Evolutionary conservation across 2,797 vertebrate species (phyloP), one percentile per base, ranked within the genome.

Genomic region (Hozukius guyotensis): DNA sequence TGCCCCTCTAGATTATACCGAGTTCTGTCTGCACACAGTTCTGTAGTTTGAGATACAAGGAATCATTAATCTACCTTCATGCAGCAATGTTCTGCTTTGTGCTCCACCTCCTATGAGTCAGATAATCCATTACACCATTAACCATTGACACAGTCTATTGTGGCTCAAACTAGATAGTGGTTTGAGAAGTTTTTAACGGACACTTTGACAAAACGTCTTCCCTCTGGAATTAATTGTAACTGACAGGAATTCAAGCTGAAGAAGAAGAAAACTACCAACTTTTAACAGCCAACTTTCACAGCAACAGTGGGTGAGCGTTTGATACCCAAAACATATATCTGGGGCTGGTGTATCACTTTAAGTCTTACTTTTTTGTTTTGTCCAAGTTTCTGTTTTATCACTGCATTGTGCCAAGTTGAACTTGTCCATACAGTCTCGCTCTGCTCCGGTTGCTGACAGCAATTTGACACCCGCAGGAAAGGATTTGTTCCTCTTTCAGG

Each of bases 401-500:
- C 20, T 25, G 20, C 20, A 65, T 14, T 67, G n/a, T 59, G 29
- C 46, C 22, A 60, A 55, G 69, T 31, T 75, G 62, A 79, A 72
- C 72, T 34, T 63, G 59, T 72, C 77, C 60, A 57, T 68, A 75
- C 38, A 66, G 12, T 72, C 53, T 79, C 13, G 13, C 60, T 84
- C 64, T 67, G 74, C 72, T 82, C 79, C 34, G 75, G 55, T 82
- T 77, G 68, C 76, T 64, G 71, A 14, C n/a, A 42, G 80, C n/a
- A 83, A 78, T 80, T 52, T 60, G 84, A 82, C 68, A 83, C 78
- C 59, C 22, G 29, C 31, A 10, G 55, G 29, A 72, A 78, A 83
- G 62, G 69, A 85, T 77, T 85, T 78, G 64, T 78, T 75, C 76
- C 63, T 70, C 74, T 77, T 77, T 73, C 34, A 83, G 46, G 64